Base-by-base conservation (phyloP, 1,140 invertebrate species). In the Lasaia peninsularis region DNA sequence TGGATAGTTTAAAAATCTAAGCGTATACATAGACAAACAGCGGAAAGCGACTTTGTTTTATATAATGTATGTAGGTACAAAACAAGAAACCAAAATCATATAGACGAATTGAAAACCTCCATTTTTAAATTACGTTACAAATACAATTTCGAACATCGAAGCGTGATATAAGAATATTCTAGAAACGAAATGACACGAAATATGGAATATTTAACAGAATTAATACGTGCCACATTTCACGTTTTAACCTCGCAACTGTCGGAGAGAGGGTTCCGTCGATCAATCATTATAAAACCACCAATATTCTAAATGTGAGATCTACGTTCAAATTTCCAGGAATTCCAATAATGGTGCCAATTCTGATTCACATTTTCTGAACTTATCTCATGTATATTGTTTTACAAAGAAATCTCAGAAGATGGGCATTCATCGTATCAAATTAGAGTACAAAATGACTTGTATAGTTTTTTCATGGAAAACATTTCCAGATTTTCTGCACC, bases 141-240 rank as follows among this genome's bases (percentile, higher is more conserved):
- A 44, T 44, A 18, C 6, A 0, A 44, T 6, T 0, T 28, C 16
- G 2, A 11, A 44, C 18, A 44, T 44, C 16, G 18, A 44, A 44
- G 16, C 16, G 1, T 44, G 7, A 44, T 37, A 37, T 44, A 44
- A 44, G 40, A 44, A 10, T 18, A 44, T 14, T 8, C 14, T 44
- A 44, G 16, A 44, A 18, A 44, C 18, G 37, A 20, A 44, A 44
- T 44, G 40, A 16, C 9, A 44, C 16, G 16, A 44, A 44, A 44
- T 44, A 44, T 44, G 7, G 40, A 44, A 18, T 9, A 18, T 44
- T 44, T 18, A 16, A 18, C 18, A 44, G 18, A 44, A 44, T 44
- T 44, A 44, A 44, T 44, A 44, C 40, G 14, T 44, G 40, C 16
- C 40, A 44, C 40, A 44, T 44, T 44, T 44, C 40, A 20, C 18